Conservation (phyloP, 1,140 invertebrate genomes). For the Drosophila arawakana region DNA sequence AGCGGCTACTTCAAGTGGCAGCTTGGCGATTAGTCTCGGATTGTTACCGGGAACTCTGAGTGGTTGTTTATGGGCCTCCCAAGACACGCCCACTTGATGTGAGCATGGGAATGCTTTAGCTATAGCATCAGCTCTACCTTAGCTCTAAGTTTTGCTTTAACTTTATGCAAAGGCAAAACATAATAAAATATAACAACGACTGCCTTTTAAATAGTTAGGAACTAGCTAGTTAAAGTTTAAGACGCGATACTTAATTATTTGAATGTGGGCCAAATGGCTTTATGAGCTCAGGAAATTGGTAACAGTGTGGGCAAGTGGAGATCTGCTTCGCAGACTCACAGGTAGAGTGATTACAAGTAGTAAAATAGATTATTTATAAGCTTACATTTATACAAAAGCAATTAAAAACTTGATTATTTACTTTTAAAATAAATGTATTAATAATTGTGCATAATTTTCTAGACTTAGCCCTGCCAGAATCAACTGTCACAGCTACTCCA, state of each 20-base stretch:
- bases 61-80: constrained; percentile 74
- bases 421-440: too few relatives aligned
- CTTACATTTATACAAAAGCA: too few relatives aligned
- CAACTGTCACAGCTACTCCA: too few relatives aligned
- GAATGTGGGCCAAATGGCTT: constrained; percentile 2
- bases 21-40: constrained; percentile 74
- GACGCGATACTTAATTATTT: background rate
- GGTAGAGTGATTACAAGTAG: too few relatives aligned
- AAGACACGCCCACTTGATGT: constrained; percentile 67
- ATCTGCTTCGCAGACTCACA: too few relatives aligned
- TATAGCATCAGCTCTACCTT: background rate
- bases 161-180: constrained; percentile 19
- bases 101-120: constrained; percentile 29
- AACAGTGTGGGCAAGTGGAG: too few relatives aligned
- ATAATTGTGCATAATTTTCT: too few relatives aligned
- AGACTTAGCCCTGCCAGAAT: too few relatives aligned
- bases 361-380: too few relatives aligned
- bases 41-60: constrained; percentile 73
- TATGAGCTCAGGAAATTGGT: too few relatives aligned
- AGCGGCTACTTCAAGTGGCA: constrained; percentile 65
- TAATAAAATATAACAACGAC: constrained; percentile 1
- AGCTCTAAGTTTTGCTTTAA: background rate
- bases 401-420: too few relatives aligned
- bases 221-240: constrained; percentile 3
- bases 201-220: constrained; percentile 13